Percentiles rank a stretch among this genome's conserved stretches.
Conservation (phyloP, 2,113 vertebrate genomes). For the Agapornis roseicollis region DNA sequence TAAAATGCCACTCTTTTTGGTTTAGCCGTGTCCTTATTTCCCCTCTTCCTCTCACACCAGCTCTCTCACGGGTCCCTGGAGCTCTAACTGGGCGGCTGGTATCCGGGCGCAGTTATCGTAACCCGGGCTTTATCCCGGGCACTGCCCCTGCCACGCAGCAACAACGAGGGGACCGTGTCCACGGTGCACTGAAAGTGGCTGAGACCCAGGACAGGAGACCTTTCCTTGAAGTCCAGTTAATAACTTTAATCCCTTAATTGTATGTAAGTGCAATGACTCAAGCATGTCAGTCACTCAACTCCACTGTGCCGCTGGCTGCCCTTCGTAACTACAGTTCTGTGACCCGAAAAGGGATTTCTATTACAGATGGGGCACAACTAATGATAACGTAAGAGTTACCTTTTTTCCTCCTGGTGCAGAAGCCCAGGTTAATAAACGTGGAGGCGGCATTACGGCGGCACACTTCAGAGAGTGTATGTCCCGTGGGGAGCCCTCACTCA, state of each 20-base stretch:
- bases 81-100: neutral
- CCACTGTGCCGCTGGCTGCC: neutral
- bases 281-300: neutral
- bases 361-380: neutral
- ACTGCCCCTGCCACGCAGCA: neutral
- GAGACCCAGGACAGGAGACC: neutral
- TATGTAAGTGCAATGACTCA: neutral
- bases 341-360: neutral
- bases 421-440: neutral
- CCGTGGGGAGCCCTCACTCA: neutral
- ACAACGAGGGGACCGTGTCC: accelerated
- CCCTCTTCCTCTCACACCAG: too few relatives aligned
- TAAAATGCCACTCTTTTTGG: neutral
- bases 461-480: accelerated
- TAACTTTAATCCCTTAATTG: constrained; percentile 1
- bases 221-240: neutral
- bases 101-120: accelerated
- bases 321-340: neutral
- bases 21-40: neutral
- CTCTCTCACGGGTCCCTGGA: neutral
- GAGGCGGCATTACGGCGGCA: neutral
- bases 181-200: neutral
- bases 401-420: neutral
- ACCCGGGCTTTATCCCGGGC: too few relatives aligned
- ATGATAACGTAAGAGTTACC: neutral